Conservation (phyloP, 2,888 invertebrate genomes). For the Baccha elongata region DNA sequence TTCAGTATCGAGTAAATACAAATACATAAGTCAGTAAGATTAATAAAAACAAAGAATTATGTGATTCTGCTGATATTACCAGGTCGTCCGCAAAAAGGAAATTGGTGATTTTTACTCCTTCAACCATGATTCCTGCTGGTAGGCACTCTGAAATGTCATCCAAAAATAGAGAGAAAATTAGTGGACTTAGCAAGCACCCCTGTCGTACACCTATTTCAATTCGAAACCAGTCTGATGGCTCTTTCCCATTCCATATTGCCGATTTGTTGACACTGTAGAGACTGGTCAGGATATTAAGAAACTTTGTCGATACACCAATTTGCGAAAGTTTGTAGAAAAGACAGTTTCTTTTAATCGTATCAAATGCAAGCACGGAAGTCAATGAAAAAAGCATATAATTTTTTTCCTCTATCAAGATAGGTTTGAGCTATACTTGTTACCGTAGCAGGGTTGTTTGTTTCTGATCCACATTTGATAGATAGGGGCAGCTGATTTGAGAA, state of each 20-base stretch:
- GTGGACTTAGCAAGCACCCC: background rate
- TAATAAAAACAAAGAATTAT: no score
- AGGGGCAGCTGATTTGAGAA: slow-evolving; percentile 1
- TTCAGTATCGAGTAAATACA: no score
- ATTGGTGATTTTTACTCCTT: no score
- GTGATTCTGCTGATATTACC: no score
- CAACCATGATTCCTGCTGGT: no score
- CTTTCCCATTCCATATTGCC: slow-evolving; percentile 5
- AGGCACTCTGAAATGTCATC: background rate
- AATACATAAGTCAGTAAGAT: no score
- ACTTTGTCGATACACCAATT: slow-evolving; percentile 8
- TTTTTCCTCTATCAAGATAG: background rate
- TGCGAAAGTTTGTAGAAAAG: slow-evolving; percentile 11
- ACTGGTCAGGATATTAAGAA: background rate
- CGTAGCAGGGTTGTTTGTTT: no score
- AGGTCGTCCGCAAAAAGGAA: no score
- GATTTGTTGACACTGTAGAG: background rate
- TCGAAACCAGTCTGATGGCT: background rate
- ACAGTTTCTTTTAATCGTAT: slow-evolving; percentile 8
- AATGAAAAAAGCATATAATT: background rate
- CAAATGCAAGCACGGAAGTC: slow-evolving; percentile 13
- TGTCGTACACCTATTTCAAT: slow-evolving; percentile 3
- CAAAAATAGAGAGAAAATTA: background rate
- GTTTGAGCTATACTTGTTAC: background rate
- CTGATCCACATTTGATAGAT: background rate